phyloP scores from a whole-genome alignment of 2,113 vertebrate genomes.

The Gobio gobio region DNA sequence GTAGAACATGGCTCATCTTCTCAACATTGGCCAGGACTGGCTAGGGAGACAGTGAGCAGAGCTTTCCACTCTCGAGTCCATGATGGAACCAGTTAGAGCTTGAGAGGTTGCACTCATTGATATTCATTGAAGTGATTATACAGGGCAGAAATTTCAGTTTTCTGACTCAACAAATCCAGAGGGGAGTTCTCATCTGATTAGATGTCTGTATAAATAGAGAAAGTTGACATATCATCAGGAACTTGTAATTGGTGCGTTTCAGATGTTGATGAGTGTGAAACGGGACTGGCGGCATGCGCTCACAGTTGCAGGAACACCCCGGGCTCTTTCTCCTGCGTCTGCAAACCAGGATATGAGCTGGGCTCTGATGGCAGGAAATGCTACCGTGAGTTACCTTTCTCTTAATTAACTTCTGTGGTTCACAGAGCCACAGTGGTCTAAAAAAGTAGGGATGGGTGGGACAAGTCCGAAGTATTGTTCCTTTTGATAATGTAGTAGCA shows the following conservation, averaged over 20 bases:
- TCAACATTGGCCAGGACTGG: conserved; percentile 9
- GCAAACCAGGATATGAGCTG: conserved; percentile 87
- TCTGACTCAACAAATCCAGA: background rate
- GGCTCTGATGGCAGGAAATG: conserved; percentile 88
- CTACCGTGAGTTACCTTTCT: conserved; percentile 83
- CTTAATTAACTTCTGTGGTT: background rate
- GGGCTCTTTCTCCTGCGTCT: conserved; percentile 89
- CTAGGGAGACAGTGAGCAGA: conserved; percentile 11
- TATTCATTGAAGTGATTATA: conserved; percentile 5
- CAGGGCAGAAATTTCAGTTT: background rate
- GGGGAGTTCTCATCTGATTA: background rate
- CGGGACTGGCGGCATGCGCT: conserved; percentile 76
- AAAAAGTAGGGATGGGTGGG: background rate
- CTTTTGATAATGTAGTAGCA: background rate
- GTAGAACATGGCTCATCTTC: conserved; percentile 27
- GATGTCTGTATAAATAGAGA: background rate
- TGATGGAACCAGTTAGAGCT: conserved; percentile 19
- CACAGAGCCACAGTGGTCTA: background rate
- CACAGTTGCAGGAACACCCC: conserved; percentile 89
- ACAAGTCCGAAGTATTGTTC: background rate
- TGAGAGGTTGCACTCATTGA: background rate
- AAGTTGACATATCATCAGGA: background rate
- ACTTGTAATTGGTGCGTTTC: conserved; percentile 36
- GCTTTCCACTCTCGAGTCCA: background rate
- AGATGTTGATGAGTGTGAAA: conserved; percentile 81